phyloP scores from a whole-genome alignment of 2,113 vertebrate species.

The Odobenus rosmarus region DNA sequence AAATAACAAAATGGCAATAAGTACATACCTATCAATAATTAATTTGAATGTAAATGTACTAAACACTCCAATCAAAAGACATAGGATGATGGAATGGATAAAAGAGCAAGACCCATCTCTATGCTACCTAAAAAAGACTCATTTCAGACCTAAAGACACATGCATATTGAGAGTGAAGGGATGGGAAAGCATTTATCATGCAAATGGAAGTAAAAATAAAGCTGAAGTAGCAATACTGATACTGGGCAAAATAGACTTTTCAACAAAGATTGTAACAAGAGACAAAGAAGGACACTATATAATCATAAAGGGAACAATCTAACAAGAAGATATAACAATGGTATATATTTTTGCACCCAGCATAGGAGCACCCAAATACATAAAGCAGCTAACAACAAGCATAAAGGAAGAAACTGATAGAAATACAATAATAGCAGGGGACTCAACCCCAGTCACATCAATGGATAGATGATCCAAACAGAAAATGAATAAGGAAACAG shows the following conservation, averaged over 20 bases:
- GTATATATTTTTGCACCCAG: background rate
- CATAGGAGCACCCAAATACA: background rate
- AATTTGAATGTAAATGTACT: background rate
- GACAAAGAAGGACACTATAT: background rate
- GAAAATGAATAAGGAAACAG: background rate
- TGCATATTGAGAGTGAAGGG: background rate
- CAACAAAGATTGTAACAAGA: background rate
- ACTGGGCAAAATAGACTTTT: background rate
- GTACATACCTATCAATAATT: background rate
- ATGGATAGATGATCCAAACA: background rate
- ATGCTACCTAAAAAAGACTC: background rate
- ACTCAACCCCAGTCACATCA: background rate
- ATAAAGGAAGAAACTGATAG: background rate
- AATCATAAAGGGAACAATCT: background rate
- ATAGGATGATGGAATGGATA: background rate
- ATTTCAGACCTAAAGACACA: background rate
- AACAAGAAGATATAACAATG: background rate
- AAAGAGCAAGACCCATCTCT: background rate
- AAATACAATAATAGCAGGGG: background rate
- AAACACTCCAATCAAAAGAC: background rate
- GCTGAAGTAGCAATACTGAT: background rate
- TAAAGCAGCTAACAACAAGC: background rate
- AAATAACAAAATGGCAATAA: background rate
- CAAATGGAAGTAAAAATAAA: background rate
- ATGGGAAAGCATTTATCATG: background rate